Base-by-base conservation (phyloP, 2,888 invertebrate species). In the Limnephilus auricula region DNA sequence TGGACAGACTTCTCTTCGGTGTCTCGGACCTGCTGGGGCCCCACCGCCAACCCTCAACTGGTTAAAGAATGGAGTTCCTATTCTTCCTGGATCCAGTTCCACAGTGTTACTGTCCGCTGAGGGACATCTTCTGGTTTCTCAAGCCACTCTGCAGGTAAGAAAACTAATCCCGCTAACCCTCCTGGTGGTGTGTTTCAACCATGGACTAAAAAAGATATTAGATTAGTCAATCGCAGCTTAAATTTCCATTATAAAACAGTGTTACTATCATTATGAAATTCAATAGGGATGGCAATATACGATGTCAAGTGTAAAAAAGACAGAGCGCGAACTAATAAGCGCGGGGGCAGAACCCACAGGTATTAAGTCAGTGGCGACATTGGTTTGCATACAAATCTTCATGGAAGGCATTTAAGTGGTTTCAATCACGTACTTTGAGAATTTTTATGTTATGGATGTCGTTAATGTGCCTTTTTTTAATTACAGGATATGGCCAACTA, bases 401-500 rank as follows among this genome's bases (percentile, higher is more conserved):
- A 12, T 40, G 40, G 40, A 40, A 40, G 10, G 40, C 12, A 40
- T 40, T 40, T 40, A 10, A 40, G 0, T 40, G 40, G 40, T 40
- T 12, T 40, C 40, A 45, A 65, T 65, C 50, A 65, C 25, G 50
- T 65, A 18, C 50, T 18, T 18, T 25, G 50, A 25, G 25, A 65
- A 25, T 18, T 25, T 65, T 65, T 65, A 18, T 6, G 13, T 18
- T 65, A 65, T 6, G 18, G 50, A 65, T 65, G 50, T 25, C 50
- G 50, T 65, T 25, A 65, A 65, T 65, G 13, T 65, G 50, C 50
- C 50, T 65, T 65, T 65, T n/a, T 32, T 89, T 89, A 50, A 12
- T 88, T 93, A 32, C 96, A 97, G 95, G 98, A 99, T 95, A 98
- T 98, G 95, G 99, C 98, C 90, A 99, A 99, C 96, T 99, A 99